phyloP scores from a whole-genome alignment of 2,113 vertebrate species.

The Bubalus kerabau region DNA sequence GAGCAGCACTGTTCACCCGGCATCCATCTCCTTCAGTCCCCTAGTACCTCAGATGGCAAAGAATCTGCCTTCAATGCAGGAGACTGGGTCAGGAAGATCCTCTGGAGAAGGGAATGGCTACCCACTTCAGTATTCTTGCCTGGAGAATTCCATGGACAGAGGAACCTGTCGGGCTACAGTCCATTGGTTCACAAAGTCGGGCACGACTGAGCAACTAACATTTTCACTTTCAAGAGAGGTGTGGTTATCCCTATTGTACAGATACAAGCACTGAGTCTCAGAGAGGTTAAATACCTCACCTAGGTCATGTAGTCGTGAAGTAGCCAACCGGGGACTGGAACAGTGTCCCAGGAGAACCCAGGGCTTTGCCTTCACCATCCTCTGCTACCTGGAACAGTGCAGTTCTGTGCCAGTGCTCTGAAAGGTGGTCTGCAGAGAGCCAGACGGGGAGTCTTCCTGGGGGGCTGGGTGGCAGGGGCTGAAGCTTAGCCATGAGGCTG shows the following conservation, averaged over 20 bases:
- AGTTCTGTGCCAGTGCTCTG: accelerated
- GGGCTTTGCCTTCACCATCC: neutral
- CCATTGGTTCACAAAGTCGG: neutral
- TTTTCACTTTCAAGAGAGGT: neutral
- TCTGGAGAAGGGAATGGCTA: neutral
- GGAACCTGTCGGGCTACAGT: neutral
- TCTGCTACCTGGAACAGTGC: neutral
- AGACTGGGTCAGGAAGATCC: neutral
- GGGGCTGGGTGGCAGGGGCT: neutral
- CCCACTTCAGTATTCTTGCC: neutral
- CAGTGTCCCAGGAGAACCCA: no score
- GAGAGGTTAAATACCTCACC: neutral
- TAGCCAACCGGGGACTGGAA: neutral
- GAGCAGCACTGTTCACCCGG: neutral
- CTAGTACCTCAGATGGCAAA: neutral
- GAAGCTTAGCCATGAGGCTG: neutral
- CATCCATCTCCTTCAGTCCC: neutral
- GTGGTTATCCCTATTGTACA: neutral
- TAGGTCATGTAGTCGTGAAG: neutral
- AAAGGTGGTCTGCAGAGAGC: neutral
- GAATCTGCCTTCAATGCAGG: neutral
- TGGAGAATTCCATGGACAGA: neutral
- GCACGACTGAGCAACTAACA: neutral
- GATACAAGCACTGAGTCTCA: neutral
- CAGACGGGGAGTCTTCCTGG: neutral